Conservation (phyloP, 2,797 vertebrate species). For the Neostethus bicornis region DNA sequence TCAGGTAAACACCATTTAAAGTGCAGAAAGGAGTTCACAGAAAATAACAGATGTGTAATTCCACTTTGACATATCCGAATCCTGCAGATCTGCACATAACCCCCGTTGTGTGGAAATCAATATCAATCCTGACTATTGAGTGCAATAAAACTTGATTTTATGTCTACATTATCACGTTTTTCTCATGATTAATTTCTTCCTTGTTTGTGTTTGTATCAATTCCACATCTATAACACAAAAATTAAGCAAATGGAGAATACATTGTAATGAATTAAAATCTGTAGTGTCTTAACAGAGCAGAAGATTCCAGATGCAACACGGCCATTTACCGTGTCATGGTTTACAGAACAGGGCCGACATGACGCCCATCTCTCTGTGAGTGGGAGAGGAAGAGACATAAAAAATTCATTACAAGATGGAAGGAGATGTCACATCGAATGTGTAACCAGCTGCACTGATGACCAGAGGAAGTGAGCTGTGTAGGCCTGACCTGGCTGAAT, state of each 20-base stretch:
- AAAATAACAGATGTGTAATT: background rate
- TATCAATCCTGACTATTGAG: conserved; percentile 48
- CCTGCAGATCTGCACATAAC: conserved; percentile 2
- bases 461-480: conserved; percentile 61
- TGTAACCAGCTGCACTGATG: conserved; percentile 74
- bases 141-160: conserved; percentile 51
- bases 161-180: conserved; percentile 20
- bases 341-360: conserved; percentile 37
- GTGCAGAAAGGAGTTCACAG: background rate
- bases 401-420: conserved; percentile 82
- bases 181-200: background rate
- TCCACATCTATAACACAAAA: background rate
- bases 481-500: conserved; percentile 33
- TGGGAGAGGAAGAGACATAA: conserved; percentile 69
- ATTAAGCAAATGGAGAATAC: too few relatives aligned
- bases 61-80: background rate
- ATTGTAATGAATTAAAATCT: too few relatives aligned
- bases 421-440: conserved; percentile 81
- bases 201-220: background rate
- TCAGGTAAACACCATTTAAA: background rate
- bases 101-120: conserved; percentile 43
- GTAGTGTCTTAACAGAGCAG: conserved; percentile 1
- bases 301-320: conserved; percentile 26
- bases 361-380: conserved; percentile 50
- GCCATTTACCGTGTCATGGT: conserved; percentile 48